These are phyloP conservation scores for Gracilinanus agilis DNA, from an alignment of 2,113 vertebrate genomes.

Conservation along the genomic window DNA sequence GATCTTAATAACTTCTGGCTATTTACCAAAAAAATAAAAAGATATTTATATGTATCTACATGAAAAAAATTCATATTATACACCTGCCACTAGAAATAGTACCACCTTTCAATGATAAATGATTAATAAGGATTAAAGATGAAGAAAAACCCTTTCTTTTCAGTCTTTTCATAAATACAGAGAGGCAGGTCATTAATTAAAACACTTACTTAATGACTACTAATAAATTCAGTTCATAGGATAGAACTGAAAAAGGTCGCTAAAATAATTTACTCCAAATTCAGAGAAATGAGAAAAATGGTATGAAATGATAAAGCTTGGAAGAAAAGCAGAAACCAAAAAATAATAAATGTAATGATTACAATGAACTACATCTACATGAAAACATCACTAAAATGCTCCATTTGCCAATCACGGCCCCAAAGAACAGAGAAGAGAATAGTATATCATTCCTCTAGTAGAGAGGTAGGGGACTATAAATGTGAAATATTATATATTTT, in stretches of 20 bases:
- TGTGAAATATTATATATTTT: no score
- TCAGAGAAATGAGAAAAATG: neutral
- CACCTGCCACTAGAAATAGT: neutral
- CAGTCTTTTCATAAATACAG: neutral
- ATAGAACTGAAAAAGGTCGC: neutral
- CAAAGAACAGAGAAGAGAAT: no score
- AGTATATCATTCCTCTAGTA: no score
- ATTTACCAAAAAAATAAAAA: slow-evolving; percentile 40
- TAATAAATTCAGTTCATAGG: neutral
- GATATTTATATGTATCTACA: neutral
- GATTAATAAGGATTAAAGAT: neutral
- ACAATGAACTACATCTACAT: no score
- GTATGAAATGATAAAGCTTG: neutral
- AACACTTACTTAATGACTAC: neutral
- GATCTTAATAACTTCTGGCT: slow-evolving; percentile 97
- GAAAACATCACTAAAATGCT: no score
- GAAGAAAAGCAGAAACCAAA: neutral
- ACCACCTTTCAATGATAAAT: neutral
- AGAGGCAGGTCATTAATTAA: neutral
- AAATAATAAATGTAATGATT: neutral
- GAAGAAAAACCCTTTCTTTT: neutral
- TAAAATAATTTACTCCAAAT: neutral
- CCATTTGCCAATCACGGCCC: no score
- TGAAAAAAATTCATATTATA: neutral
- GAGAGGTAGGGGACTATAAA: no score